Conservation (phyloP, 2,888 invertebrate genomes). For the Matsumyia berberina region DNA sequence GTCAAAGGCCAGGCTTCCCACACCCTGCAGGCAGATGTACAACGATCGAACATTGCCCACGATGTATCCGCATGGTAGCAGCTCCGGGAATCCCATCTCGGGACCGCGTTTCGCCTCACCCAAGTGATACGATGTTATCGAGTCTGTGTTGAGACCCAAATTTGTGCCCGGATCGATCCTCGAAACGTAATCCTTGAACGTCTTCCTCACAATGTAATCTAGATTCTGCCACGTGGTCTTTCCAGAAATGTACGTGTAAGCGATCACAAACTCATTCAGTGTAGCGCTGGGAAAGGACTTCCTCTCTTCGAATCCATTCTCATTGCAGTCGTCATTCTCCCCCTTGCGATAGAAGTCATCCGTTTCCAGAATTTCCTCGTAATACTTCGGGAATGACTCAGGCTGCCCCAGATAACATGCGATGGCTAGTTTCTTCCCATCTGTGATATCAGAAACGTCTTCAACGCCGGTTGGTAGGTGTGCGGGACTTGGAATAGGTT, state of each 20-base stretch:
- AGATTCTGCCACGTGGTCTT: slow-evolving; percentile 98
- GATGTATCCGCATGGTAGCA: slow-evolving; percentile 96
- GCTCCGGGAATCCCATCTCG: slow-evolving; percentile 93
- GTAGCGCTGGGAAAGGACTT: slow-evolving; percentile 87
- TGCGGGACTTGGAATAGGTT: slow-evolving; percentile 81
- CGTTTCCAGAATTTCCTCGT: slow-evolving; percentile 88
- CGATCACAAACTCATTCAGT: slow-evolving; percentile 92
- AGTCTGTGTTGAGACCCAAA: slow-evolving; percentile 92
- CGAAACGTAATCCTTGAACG: slow-evolving; percentile 97
- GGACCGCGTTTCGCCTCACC: slow-evolving; percentile 94
- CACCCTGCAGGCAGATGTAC: slow-evolving; percentile 95
- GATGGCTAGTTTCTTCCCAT: slow-evolving; percentile 94
- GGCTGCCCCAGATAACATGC: slow-evolving; percentile 94
- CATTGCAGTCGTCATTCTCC: slow-evolving; percentile 81
- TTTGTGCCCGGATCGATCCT: slow-evolving; percentile 96
- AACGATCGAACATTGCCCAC: slow-evolving; percentile 94
- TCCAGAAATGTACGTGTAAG: slow-evolving; percentile 94
- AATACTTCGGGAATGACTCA: slow-evolving; percentile 89
- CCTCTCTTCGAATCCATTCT: slow-evolving; percentile 84
- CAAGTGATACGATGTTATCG: slow-evolving; percentile 96
- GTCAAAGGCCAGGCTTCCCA: slow-evolving; percentile 95
- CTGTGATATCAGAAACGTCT: slow-evolving; percentile 88
- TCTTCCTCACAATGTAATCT: slow-evolving; percentile 94
- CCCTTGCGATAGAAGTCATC: slow-evolving; percentile 87
- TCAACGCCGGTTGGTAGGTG: slow-evolving; percentile 85